A percentile compares a stretch with the other conserved stretches of the same genome.
These are phyloP conservation scores for Phrynocephalus forsythii DNA, from an alignment of 2,797 vertebrate genomes.

Conservation along the genomic window DNA sequence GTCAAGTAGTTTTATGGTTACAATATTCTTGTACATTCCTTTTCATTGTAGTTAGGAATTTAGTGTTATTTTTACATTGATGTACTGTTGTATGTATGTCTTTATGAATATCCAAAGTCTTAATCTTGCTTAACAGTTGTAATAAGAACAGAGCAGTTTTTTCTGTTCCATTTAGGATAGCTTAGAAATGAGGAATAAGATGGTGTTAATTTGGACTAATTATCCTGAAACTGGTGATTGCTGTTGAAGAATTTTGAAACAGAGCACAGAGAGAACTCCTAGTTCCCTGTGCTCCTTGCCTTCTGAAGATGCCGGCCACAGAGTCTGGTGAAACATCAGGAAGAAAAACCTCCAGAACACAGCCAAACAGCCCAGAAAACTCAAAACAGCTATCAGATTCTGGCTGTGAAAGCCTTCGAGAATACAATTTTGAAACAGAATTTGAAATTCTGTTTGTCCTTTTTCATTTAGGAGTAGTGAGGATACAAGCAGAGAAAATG, in stretches of 20 bases:
- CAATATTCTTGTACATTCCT: constrained; percentile 67
- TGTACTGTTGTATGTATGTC: constrained; percentile 32
- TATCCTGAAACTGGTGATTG: not conserved
- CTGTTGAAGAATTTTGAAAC: not conserved
- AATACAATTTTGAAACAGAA: not conserved
- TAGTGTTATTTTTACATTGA: constrained; percentile 52
- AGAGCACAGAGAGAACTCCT: not conserved
- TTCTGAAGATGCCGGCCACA: too few relatives aligned
- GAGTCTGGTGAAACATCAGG: too few relatives aligned
- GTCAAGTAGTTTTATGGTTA: constrained; percentile 63
- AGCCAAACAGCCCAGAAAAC: too few relatives aligned
- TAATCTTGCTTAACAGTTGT: constrained; percentile 7
- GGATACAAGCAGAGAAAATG: not conserved
- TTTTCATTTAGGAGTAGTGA: not conserved
- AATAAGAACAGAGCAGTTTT: constrained; percentile 40
- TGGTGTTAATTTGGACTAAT: not conserved
- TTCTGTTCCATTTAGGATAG: constrained; percentile 36
- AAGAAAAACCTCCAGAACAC: too few relatives aligned
- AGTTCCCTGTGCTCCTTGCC: too few relatives aligned
- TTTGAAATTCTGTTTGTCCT: not conserved
- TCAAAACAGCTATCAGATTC: too few relatives aligned
- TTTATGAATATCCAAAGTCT: constrained; percentile 57
- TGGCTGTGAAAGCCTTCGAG: too few relatives aligned
- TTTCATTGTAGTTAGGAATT: constrained; percentile 51
- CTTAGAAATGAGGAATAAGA: constrained; percentile 41